A percentile compares a stretch with the other conserved stretches of the same genome.
Evolutionary conservation across 2,113 vertebrate species (phyloP).

Genomic region (Cheilinus undulatus): DNA sequence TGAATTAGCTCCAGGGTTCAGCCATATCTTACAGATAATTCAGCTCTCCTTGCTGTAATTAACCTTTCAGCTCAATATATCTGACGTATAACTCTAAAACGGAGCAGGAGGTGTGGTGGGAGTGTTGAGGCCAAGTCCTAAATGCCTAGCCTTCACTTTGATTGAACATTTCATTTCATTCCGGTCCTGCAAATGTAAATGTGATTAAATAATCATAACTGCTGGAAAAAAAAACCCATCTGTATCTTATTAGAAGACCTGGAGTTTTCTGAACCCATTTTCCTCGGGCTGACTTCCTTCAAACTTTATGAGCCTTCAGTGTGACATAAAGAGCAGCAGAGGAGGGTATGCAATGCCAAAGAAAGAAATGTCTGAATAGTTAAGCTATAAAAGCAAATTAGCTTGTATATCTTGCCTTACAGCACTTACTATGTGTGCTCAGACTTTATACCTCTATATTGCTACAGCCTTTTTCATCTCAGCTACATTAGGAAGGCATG

Average conservation of each 20-base stretch:
- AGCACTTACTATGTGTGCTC: not conserved
- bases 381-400: not conserved
- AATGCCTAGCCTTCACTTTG: conserved; percentile 38
- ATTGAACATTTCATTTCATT: conserved; percentile 39
- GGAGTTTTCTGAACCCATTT: not conserved
- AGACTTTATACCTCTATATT: not conserved
- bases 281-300: not conserved
- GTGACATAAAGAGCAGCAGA: conserved; percentile 1
- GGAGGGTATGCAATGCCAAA: not conserved
- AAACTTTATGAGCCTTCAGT: conserved; percentile 1
- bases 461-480: not conserved
- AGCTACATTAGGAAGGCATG: not conserved
- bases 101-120: conserved; percentile 4
- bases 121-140: conserved; percentile 13
- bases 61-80: conserved; percentile 16
- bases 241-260: not conserved
- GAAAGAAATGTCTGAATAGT: not conserved
- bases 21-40: not conserved
- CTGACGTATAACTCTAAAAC: conserved; percentile 8
- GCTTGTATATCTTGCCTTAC: not conserved
- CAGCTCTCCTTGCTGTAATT: conserved; percentile 21
- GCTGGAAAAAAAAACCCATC: not conserved
- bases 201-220: conserved; percentile 28
- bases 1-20: conserved; percentile 2
- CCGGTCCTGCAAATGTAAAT: conserved; percentile 28